phyloP scores from a whole-genome alignment of 2,113 vertebrate genomes.

The Tychaedon coryphoeus region DNA sequence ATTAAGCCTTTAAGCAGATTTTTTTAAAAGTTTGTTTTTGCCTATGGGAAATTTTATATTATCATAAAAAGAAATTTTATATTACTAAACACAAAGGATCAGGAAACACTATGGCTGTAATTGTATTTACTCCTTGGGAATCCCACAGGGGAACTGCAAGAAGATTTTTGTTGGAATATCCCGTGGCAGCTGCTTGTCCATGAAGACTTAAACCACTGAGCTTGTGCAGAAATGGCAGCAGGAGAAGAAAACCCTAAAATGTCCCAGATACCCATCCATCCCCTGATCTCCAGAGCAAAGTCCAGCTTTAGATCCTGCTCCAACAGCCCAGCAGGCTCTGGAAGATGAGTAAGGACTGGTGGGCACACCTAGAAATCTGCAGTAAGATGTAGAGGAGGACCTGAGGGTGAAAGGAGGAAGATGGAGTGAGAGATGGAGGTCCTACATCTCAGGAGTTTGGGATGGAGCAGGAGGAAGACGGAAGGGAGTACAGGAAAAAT shows the following conservation, averaged over 20 bases:
- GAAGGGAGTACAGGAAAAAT: not conserved
- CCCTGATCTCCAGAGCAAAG: not conserved
- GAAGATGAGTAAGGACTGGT: not conserved
- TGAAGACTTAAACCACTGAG: not conserved
- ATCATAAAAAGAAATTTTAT: not conserved
- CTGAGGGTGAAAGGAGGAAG: not conserved
- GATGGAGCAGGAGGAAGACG: not conserved
- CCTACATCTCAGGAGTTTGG: not conserved
- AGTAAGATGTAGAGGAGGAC: not conserved
- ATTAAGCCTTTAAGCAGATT: not conserved
- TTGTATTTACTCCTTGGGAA: not conserved
- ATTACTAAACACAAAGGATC: not conserved
- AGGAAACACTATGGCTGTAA: not conserved
- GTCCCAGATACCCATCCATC: not conserved
- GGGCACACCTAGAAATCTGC: not conserved
- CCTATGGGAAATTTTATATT: not conserved
- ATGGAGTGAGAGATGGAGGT: not conserved
- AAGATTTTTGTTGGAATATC: not conserved
- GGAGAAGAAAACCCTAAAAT: not conserved
- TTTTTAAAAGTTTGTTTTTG: not conserved
- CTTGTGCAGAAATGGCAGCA: not conserved
- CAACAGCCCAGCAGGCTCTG: not conserved
- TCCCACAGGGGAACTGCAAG: not conserved
- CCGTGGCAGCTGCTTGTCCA: not conserved
- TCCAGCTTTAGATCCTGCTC: not conserved